Base-by-base conservation (phyloP, 1,140 invertebrate genomes). In the Aphaenogaster floridana region DNA sequence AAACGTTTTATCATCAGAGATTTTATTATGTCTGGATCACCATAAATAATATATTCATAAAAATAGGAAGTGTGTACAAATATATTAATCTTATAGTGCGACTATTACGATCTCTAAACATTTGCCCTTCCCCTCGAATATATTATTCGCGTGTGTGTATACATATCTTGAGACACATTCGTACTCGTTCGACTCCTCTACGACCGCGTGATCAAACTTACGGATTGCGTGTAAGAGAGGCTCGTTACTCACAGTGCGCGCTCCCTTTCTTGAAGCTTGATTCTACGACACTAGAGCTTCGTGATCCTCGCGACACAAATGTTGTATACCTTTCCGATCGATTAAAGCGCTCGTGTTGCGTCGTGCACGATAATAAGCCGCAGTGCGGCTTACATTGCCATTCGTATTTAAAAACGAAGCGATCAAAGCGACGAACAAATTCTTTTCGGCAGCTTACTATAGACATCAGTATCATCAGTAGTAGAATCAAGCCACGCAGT, bases 61-160 rank as follows among this genome's bases (percentile, higher is more conserved):
- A 80, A 86, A 91, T 81, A 86, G 86, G 89, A 90, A 90, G 89
- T 78, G 88, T 91, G 86, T 91, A 91, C 86, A 91, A 91, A 91
- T 88, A 79, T 89, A 68, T 69, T 80, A 79, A 88, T 87, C 42
- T 68, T 68, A 77, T 50, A 42, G 72, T 89, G 89, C 72, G 52
- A 89, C 42, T 89, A 61, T 59, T 89, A 86, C 34, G 57, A 48
- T 83, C 54, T 80, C 52, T 69, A 50, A 89, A 90, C 61, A 77
- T 85, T 90, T 90, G 54, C 86, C 81, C 74, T 79, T 79, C 64
- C 79, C 79, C 79, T 77, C 88, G 42, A 77, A 64, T 63, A 66
- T 64, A 42, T 61, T 71, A 66, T 52, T 79, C 48, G 74, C 59
- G 50, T 39, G 21, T 85, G 21, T 72, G 59, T 50, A 87, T 54